Base-by-base conservation (phyloP, 2,797 vertebrate genomes). In the Centroberyx gerrardi region DNA sequence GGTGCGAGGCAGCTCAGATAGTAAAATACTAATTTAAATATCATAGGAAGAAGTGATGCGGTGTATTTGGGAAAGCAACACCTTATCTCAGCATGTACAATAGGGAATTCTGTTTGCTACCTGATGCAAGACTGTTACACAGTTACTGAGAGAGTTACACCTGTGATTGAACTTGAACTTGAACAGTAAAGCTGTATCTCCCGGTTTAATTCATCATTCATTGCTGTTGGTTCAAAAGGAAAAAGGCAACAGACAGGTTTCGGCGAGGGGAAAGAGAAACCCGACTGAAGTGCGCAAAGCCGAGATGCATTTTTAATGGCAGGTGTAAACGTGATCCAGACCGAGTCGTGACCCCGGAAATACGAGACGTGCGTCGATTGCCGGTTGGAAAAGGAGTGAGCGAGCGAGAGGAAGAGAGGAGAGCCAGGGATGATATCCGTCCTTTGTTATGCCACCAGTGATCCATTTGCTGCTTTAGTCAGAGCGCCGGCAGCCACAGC, bases 351-450 rank as follows among this genome's bases (percentile, higher is more conserved):
- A 78, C 63, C 63, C 22, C 9, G 48, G 54, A 82, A 68, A 84
- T 85, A 86, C 62, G 78, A 84, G 80, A 81, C 77, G 70, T 77
- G 83, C 74, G 76, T 87, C 63, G 75, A 49, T 12, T 80, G 83
- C 82, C 85, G 85, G 79, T 82, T 88, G 84, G 86, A 85, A 69
- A 81, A 51, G 44, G 51, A 48, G 76, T n/a, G n/a, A n/a, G n/a
- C n/a, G n/a, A n/a, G n/a, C n/a, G n/a, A 64, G 76, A 79, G 67
- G 81, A 68, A 79, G 60, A 63, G 63, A 51, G 72, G 79, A 87
- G 87, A 89, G 80, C 31, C 28, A 76, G 78, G 82, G 87, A 89
- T 89, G 77, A 82, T 77, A 83, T 78, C 74, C 86, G 81, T 85
- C 80, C 79, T 88, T 90, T 88, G 84, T 89, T 83, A 78, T 86